These are phyloP conservation scores for Hestina assimilis DNA, from an alignment of 1,140 invertebrate species.

Conservation along the genomic window DNA sequence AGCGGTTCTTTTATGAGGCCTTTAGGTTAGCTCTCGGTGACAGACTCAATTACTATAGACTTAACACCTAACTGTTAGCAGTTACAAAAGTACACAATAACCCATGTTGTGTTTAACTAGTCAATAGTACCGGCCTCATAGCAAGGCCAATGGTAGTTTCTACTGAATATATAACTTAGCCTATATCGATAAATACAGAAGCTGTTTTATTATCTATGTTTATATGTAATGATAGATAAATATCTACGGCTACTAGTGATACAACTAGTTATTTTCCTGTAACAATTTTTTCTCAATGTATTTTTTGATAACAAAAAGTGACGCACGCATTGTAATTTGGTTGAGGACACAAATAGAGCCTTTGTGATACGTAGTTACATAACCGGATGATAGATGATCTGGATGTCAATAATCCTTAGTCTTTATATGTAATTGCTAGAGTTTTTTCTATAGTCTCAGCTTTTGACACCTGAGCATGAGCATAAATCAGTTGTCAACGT, in stretches of 20 bases:
- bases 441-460: slow-evolving; percentile 47
- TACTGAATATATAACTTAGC: slow-evolving; percentile 24
- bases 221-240: slow-evolving; percentile 5
- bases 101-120: slow-evolving; percentile 46
- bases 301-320: slow-evolving; percentile 19
- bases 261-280: slow-evolving; percentile 6
- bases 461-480: slow-evolving; percentile 64
- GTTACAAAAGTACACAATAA: slow-evolving; percentile 49
- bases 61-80: slow-evolving; percentile 47
- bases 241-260: slow-evolving; percentile 11
- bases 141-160: slow-evolving; percentile 30
- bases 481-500: slow-evolving; percentile 74
- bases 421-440: slow-evolving; percentile 53
- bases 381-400: slow-evolving; percentile 61
- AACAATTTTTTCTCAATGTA: slow-evolving; percentile 1
- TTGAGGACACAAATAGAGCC: slow-evolving; percentile 43
- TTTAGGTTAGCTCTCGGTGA: slow-evolving; percentile 26
- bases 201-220: background rate
- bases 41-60: slow-evolving; percentile 34
- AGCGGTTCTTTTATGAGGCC: slow-evolving; percentile 39
- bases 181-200: background rate
- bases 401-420: slow-evolving; percentile 44
- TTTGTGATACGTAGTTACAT: slow-evolving; percentile 41
- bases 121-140: slow-evolving; percentile 53
- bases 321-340: slow-evolving; percentile 26